A percentile compares a stretch with the other conserved stretches of the same genome.
These are phyloP conservation scores for Phalacrocorax aristotelis DNA, from an alignment of 2,113 vertebrate species.

Conservation along the genomic window DNA sequence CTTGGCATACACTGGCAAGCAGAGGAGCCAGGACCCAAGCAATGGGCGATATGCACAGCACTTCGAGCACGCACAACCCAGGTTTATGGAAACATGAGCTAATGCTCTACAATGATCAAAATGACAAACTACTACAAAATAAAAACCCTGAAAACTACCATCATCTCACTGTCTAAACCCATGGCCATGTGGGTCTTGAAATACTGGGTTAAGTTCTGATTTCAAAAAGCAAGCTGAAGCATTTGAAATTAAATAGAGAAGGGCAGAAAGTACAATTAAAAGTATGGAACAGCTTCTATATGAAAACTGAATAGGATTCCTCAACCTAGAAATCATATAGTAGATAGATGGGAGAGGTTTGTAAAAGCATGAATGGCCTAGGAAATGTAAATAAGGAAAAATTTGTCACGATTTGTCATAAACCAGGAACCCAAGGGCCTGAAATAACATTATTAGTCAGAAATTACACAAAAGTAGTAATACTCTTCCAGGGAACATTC, in stretches of 20 bases:
- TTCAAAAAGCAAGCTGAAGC: not conserved
- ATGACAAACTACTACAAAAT: not conserved
- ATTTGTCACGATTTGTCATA: not conserved
- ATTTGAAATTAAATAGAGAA: not conserved
- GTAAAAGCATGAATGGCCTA: not conserved
- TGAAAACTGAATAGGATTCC: not conserved
- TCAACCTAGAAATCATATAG: not conserved
- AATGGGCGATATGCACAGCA: rapidly evolving
- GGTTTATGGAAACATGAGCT: rapidly evolving
- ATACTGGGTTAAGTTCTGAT: not conserved
- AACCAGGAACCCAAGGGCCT: not conserved
- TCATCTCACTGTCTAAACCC: not conserved
- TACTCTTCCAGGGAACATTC: not conserved
- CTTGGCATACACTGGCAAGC: not conserved
- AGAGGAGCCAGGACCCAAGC: not conserved
- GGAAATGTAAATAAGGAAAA: not conserved
- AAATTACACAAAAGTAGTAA: not conserved
- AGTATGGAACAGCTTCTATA: not conserved
- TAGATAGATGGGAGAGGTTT: not conserved
- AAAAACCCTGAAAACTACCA: not conserved
- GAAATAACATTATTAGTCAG: not conserved
- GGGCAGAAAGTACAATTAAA: not conserved
- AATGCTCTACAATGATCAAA: not conserved
- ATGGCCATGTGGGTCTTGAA: not conserved
- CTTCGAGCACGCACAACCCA: rapidly evolving